phyloP scores from a whole-genome alignment of 2,888 invertebrate genomes.

The Dynastes grantii region DNA sequence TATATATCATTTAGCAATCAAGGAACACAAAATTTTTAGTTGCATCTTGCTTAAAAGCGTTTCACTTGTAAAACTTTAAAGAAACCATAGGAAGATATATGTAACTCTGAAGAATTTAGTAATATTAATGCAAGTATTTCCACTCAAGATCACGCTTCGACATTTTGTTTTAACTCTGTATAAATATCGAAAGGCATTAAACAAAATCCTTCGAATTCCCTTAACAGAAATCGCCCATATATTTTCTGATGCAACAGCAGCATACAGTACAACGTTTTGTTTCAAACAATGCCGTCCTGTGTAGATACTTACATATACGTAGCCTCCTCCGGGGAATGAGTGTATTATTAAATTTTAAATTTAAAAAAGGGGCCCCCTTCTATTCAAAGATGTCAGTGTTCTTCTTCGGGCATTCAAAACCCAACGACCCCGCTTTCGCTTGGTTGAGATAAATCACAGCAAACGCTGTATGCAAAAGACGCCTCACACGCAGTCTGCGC shows the following conservation, averaged over 20 bases:
- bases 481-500: conserved; percentile 41
- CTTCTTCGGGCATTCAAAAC: conserved; percentile 39
- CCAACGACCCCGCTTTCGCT: conserved; percentile 6
- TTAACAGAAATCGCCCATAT: no score
- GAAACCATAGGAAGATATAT: no score
- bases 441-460: conserved; percentile 46
- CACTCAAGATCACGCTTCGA: background rate
- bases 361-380: conserved; percentile 30
- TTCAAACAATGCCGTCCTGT: conserved; percentile 32
- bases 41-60: no score
- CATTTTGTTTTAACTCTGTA: background rate
- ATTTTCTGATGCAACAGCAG: background rate
- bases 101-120: no score
- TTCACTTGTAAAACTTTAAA: no score
- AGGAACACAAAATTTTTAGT: no score
- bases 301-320: background rate
- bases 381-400: conserved; percentile 47
- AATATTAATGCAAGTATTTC: no score
- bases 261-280: background rate
- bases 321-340: background rate
- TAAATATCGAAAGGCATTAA: background rate
- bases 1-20: no score
- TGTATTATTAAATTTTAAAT: conserved; percentile 51
- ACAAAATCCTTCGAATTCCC: background rate
- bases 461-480: conserved; percentile 44